phyloP scores from a whole-genome alignment of 2,113 vertebrate species.

The Tychaedon coryphoeus region DNA sequence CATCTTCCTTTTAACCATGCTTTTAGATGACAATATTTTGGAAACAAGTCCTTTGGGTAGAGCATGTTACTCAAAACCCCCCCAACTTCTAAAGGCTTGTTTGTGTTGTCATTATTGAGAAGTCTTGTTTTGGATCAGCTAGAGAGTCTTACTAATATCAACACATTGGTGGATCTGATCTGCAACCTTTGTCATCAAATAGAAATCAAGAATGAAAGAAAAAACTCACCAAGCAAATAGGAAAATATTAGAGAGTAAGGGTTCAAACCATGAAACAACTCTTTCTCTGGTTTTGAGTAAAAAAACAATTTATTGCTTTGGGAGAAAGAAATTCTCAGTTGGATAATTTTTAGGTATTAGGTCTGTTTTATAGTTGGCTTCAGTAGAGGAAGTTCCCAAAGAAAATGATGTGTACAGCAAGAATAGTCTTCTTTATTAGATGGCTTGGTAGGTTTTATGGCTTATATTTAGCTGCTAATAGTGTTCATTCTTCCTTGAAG shows the following conservation, averaged over 20 bases:
- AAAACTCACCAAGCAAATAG: rapidly evolving
- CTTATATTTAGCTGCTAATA: background rate
- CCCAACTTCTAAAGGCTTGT: rapidly evolving
- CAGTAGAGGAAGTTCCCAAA: background rate
- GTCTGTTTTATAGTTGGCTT: background rate
- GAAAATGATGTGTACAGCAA: background rate
- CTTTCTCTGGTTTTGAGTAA: background rate
- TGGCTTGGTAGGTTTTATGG: background rate
- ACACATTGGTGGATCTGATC: background rate
- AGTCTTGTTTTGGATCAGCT: background rate
- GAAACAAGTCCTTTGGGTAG: background rate
- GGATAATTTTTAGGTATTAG: background rate
- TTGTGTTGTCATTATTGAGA: background rate
- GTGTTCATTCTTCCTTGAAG: background rate
- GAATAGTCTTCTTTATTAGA: background rate
- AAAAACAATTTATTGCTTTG: background rate
- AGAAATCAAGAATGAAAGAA: background rate
- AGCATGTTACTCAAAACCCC: background rate
- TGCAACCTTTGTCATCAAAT: background rate
- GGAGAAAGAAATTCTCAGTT: background rate
- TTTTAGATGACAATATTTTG: background rate
- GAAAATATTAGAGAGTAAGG: background rate
- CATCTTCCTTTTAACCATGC: no score
- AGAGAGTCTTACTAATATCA: background rate
- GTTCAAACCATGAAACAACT: background rate